phyloP scores from a whole-genome alignment of 2,797 vertebrate species.

The Vireo griseus region DNA sequence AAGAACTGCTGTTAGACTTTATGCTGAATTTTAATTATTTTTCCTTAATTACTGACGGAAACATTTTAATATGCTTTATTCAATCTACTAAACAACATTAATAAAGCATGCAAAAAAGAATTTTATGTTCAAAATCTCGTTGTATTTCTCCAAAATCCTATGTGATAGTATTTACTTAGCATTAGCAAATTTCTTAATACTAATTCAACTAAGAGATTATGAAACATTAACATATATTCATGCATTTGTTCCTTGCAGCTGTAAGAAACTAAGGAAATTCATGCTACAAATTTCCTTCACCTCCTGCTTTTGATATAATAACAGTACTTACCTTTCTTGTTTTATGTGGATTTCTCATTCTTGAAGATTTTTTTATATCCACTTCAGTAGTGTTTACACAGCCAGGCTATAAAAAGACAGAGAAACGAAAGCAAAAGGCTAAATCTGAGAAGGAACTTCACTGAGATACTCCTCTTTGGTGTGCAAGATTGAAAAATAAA shows the following conservation, averaged over 20 bases:
- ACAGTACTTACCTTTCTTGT: slow-evolving; percentile 86
- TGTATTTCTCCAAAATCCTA: background rate
- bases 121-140: background rate
- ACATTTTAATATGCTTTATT: background rate
- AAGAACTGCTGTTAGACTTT: background rate
- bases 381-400: slow-evolving; percentile 98
- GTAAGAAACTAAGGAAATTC: background rate
- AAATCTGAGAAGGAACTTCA: background rate
- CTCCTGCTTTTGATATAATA: background rate
- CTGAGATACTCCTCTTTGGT: background rate
- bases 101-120: background rate
- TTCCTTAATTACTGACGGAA: background rate
- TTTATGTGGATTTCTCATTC: slow-evolving; percentile 99
- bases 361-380: slow-evolving; percentile 97
- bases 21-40: background rate
- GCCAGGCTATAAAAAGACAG: slow-evolving; percentile 83
- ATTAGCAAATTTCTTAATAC: background rate
- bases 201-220: background rate
- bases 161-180: background rate
- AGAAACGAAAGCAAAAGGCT: slow-evolving; percentile 1
- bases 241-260: background rate
- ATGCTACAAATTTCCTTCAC: background rate
- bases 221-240: background rate
- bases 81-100: background rate
- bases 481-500: background rate